Conservation (phyloP, 2,888 invertebrate genomes). For the Orthosia gothica region DNA sequence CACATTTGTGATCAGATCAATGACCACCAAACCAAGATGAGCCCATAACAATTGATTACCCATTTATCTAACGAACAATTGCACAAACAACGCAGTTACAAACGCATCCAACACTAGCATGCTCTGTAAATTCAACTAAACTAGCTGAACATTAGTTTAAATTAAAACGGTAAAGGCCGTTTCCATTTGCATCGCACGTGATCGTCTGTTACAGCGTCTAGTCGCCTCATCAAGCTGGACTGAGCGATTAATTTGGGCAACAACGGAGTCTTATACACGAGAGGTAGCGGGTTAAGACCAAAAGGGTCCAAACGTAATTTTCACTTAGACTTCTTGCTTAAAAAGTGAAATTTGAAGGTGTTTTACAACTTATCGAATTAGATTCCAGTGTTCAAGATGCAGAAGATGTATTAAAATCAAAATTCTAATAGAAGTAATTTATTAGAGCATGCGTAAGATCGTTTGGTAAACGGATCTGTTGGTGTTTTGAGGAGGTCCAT, state of each 20-base stretch:
- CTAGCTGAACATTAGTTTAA: conserved; percentile 77
- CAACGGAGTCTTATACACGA: conserved; percentile 63
- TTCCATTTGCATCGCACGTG: conserved; percentile 90
- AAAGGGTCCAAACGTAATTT: neutral
- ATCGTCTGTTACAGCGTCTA: conserved; percentile 89
- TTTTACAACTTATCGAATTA: neutral
- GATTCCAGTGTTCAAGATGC: neutral
- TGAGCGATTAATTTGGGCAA: conserved; percentile 83
- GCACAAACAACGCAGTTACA: conserved; percentile 52
- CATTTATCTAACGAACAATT: conserved; percentile 37
- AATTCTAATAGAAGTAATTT: neutral
- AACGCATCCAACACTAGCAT: conserved; percentile 60
- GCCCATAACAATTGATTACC: conserved; percentile 18
- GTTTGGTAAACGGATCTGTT: neutral
- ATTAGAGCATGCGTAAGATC: neutral
- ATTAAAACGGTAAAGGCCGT: conserved; percentile 85
- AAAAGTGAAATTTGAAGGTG: neutral
- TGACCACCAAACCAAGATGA: neutral
- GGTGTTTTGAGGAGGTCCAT: neutral
- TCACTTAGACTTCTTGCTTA: neutral
- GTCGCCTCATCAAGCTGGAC: conserved; percentile 85
- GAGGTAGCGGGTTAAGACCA: conserved; percentile 59
- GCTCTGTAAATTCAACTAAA: conserved; percentile 74
- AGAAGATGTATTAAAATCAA: neutral
- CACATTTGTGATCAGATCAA: neutral